Conservation (phyloP, 2,797 vertebrate genomes). For the Cichlasoma orientale region DNA sequence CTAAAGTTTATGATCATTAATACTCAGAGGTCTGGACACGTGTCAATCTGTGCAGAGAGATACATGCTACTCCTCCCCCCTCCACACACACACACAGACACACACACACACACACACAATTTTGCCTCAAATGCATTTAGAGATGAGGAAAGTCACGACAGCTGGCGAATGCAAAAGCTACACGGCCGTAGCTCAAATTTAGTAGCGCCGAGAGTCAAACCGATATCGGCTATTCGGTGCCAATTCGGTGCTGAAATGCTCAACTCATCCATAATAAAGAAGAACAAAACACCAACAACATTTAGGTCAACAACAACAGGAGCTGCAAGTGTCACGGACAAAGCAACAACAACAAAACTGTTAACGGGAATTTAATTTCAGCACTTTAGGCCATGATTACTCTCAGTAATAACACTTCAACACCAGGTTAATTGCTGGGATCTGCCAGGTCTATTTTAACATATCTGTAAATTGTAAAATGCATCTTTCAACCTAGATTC, state of each 20-base stretch:
- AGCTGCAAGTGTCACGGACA: neutral
- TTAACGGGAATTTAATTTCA: fast-evolving
- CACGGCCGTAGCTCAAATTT: conserved; percentile 13
- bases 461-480: neutral
- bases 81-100: neutral
- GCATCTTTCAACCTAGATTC: neutral
- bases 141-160: neutral
- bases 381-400: neutral
- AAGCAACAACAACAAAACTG: neutral
- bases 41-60: conserved; percentile 45
- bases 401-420: neutral
- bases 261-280: neutral
- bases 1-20: conserved; percentile 75
- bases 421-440: neutral
- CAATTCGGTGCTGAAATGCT: neutral
- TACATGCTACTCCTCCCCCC: neutral
- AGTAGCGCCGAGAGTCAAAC: neutral
- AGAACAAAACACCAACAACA: neutral
- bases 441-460: neutral
- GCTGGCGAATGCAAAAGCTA: neutral
- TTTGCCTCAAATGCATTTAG: neutral
- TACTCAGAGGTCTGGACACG: conserved; percentile 58
- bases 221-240: neutral
- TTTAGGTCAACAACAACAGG: neutral
- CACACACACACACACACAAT: neutral